Evolutionary conservation across 2,797 vertebrate species (phyloP).

Genomic region (Dipus sagitta): DNA sequence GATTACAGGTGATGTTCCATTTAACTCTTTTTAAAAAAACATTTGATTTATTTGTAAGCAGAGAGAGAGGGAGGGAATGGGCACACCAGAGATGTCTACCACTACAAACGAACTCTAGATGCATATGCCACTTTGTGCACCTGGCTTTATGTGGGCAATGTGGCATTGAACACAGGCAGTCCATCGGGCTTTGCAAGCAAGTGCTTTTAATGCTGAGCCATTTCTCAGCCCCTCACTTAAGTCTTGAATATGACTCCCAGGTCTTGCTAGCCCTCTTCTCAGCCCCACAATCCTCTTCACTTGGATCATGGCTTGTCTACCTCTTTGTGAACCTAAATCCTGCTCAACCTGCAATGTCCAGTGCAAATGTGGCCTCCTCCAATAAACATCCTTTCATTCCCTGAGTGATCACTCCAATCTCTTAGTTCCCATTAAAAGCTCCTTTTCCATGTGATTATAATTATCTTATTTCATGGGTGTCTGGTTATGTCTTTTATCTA

Average conservation of each 20-base stretch:
- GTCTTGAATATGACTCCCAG: not conserved
- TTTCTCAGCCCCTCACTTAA: not conserved
- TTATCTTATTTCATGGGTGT: slow-evolving; percentile 64
- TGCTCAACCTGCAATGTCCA: not conserved
- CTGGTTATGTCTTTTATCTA: slow-evolving; percentile 68
- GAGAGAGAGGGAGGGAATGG: no score
- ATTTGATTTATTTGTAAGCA: no score
- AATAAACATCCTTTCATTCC: slow-evolving; percentile 45
- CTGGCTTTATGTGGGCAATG: no score
- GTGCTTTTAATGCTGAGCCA: no score
- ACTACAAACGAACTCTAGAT: no score
- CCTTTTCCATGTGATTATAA: slow-evolving; percentile 61
- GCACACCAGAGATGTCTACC: no score
- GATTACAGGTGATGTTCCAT: not conserved
- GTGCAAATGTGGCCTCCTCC: slow-evolving; percentile 4
- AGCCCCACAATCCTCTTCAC: not conserved
- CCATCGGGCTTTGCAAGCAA: no score
- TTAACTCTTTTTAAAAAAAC: no score
- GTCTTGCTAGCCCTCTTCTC: not conserved
- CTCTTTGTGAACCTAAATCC: slow-evolving; percentile 26
- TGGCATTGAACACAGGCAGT: no score
- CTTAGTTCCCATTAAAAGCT: slow-evolving; percentile 57
- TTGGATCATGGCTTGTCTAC: not conserved
- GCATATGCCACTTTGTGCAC: no score
- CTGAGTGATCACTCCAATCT: slow-evolving; percentile 48